Evolutionary conservation across 2,888 invertebrate species (phyloP).

Genomic region (Meliscaeva auricollis): DNA sequence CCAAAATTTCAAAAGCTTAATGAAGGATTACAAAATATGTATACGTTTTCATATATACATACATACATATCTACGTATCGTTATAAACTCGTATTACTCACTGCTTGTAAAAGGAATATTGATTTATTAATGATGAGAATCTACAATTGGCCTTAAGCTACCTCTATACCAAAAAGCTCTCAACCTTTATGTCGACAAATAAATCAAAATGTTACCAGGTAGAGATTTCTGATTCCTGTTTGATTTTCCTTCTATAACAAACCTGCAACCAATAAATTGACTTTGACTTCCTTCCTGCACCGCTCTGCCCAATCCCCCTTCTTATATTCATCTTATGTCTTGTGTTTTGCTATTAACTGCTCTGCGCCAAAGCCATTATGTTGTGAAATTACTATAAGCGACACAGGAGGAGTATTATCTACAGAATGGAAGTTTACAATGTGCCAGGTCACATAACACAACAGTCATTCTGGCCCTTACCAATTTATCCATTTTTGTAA

Average conservation of each 20-base stretch:
- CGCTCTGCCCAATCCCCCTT: not conserved
- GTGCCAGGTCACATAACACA: conserved; percentile 42
- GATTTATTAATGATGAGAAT: conserved; percentile 35
- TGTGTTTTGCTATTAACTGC: not conserved
- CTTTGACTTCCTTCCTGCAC: not conserved
- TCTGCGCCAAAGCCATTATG: conserved; percentile 10
- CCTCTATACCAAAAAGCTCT: not conserved
- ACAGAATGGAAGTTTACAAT: conserved; percentile 46
- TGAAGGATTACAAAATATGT: not conserved
- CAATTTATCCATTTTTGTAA: conserved; percentile 7
- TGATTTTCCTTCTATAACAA: not conserved
- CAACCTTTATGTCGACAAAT: conserved; percentile 7
- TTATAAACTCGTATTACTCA: conserved; percentile 15
- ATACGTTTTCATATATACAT: too few relatives aligned
- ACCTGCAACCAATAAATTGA: not conserved
- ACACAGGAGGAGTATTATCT: not conserved
- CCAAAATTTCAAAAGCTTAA: not conserved
- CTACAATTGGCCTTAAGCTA: conserved; percentile 26
- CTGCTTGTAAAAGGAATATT: conserved; percentile 17
- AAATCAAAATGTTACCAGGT: conserved; percentile 25
- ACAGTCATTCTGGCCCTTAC: conserved; percentile 5
- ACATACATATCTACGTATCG: not conserved
- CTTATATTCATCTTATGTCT: not conserved
- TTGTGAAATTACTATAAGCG: conserved; percentile 15
- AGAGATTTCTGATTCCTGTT: conserved; percentile 23